Percentiles rank a stretch among this genome's conserved stretches.
Evolutionary conservation across 2,797 vertebrate species (phyloP).

Genomic region (Ambastaia sidthimunki): DNA sequence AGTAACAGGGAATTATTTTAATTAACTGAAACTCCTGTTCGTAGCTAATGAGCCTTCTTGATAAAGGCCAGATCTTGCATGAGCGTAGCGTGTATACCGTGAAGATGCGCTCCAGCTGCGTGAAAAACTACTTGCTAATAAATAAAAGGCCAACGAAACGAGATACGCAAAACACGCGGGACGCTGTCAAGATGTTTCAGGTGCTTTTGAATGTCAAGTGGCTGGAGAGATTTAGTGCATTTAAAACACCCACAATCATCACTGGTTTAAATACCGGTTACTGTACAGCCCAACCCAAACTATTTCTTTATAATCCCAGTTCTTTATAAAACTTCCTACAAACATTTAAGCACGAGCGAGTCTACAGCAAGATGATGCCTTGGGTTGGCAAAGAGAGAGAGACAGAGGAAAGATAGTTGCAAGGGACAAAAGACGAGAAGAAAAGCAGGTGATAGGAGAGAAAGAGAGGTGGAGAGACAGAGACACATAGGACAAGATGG

Average conservation of each 20-base stretch:
- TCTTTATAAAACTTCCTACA: neutral
- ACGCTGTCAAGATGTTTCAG: constrained; percentile 36
- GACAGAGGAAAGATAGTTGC: neutral
- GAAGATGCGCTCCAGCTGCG: constrained; percentile 32
- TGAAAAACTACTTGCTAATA: constrained; percentile 19
- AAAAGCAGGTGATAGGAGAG: neutral
- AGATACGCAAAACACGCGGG: constrained; percentile 46
- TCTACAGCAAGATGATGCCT: too few relatives aligned
- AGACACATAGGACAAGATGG: constrained; percentile 24
- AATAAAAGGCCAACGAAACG: constrained; percentile 51
- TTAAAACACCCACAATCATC: constrained; percentile 12
- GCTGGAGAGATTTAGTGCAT: constrained; percentile 10
- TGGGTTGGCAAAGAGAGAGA: too few relatives aligned
- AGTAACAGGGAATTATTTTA: constrained; percentile 75
- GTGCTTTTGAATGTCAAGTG: constrained; percentile 39
- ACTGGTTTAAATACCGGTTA: neutral
- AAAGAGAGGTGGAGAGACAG: neutral
- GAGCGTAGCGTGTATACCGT: constrained; percentile 3
- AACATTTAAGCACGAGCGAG: too few relatives aligned
- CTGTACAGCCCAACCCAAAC: neutral
- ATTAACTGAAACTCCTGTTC: constrained; percentile 72
- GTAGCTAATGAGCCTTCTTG: constrained; percentile 74
- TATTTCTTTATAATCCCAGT: neutral
- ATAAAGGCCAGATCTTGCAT: constrained; percentile 57
- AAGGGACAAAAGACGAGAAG: neutral